Percentiles rank a stretch among this genome's conserved stretches.
These are phyloP conservation scores for Mormoops blainvillei DNA, from an alignment of 2,113 vertebrate species.

Conservation along the genomic window DNA sequence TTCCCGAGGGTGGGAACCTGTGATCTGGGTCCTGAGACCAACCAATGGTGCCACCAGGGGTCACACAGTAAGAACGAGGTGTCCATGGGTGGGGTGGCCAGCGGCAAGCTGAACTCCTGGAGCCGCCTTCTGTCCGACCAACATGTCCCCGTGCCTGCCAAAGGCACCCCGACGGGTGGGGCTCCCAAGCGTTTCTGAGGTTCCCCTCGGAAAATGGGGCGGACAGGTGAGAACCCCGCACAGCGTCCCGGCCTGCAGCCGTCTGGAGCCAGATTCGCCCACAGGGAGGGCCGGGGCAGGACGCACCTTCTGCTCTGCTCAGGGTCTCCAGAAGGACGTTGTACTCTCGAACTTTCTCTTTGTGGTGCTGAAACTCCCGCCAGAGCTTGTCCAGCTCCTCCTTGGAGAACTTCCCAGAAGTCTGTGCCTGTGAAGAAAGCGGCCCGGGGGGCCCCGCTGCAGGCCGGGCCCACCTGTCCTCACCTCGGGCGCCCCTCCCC, in stretches of 20 bases:
- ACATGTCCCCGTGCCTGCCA: accelerated
- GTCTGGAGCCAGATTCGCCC: accelerated
- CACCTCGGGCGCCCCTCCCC: background rate
- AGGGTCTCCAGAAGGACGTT: slow-evolving; percentile 90
- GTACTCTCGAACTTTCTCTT: slow-evolving; percentile 92
- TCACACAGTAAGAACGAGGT: background rate
- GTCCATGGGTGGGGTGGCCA: background rate
- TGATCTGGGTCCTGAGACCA: too few species aligned
- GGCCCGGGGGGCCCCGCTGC: accelerated
- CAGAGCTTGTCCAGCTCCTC: slow-evolving; percentile 91
- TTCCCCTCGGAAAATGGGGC: accelerated
- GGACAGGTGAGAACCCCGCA: background rate
- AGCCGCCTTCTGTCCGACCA: accelerated
- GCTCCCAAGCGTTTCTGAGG: accelerated
- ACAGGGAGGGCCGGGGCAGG: accelerated
- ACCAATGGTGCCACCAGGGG: too few species aligned
- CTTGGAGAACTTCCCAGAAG: slow-evolving; percentile 92
- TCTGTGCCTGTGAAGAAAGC: slow-evolving; percentile 84
- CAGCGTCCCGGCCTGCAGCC: accelerated
- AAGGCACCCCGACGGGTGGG: accelerated
- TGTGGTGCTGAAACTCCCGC: slow-evolving; percentile 94
- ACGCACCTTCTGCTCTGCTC: slow-evolving; percentile 90
- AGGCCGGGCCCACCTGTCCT: background rate
- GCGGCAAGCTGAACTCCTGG: accelerated
- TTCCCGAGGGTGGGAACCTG: background rate